These are phyloP conservation scores for Ovis canadensis DNA, from an alignment of 2,113 vertebrate species.

Conservation along the genomic window DNA sequence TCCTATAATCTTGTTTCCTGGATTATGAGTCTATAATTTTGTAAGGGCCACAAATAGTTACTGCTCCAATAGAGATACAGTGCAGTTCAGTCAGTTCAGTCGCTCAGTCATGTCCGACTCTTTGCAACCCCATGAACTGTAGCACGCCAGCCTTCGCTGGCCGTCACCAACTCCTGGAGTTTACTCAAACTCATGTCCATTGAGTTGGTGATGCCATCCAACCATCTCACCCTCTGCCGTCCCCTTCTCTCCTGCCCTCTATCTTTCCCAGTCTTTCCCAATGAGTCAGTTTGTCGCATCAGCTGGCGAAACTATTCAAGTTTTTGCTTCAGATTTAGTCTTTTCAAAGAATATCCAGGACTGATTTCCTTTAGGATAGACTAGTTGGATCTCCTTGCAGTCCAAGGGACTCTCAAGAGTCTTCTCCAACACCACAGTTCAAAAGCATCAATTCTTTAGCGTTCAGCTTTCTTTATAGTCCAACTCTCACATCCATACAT, in stretches of 20 bases:
- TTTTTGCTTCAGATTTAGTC: neutral
- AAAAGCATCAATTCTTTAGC: accelerated
- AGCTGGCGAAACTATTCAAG: neutral
- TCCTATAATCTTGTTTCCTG: neutral
- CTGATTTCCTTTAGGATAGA: neutral
- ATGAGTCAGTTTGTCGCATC: neutral
- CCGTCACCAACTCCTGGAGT: neutral
- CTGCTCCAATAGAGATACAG: neutral
- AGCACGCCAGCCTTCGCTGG: accelerated
- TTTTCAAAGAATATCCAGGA: neutral
- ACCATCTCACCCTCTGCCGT: neutral
- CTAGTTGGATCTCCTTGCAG: neutral
- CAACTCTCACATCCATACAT: neutral
- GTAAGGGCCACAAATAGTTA: neutral
- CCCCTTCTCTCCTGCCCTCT: neutral
- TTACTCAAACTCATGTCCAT: neutral
- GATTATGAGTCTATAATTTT: neutral
- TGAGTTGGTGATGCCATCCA: neutral
- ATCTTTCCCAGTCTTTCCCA: neutral
- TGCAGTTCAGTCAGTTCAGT: neutral
- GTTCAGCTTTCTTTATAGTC: neutral
- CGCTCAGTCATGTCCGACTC: neutral
- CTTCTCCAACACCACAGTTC: neutral
- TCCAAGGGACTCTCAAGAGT: neutral
- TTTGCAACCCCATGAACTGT: neutral